phyloP scores from a whole-genome alignment of 2,888 invertebrate genomes.

The Pollenia labialis region DNA sequence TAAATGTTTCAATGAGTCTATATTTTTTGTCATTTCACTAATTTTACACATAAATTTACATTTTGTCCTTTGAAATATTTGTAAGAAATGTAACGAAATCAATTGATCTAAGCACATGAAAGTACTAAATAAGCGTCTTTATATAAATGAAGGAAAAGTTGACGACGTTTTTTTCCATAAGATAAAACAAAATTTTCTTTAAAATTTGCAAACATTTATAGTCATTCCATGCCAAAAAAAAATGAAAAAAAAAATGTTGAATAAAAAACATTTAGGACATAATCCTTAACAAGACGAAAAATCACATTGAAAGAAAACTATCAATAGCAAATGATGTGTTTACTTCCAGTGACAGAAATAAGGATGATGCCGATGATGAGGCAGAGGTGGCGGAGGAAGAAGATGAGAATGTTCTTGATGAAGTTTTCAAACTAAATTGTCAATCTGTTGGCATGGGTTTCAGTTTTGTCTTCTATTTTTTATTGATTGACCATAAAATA shows the following conservation, averaged over 20 bases:
- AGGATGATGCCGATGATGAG: conserved; percentile 27
- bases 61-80: conserved; percentile 24
- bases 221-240: neutral
- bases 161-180: neutral
- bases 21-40: neutral
- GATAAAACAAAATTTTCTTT: conserved; percentile 12
- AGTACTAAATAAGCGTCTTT: neutral
- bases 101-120: conserved; percentile 35
- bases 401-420: conserved; percentile 36
- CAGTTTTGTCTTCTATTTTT: conserved; percentile 22
- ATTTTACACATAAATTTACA: conserved; percentile 5
- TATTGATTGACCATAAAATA: conserved; percentile 62
- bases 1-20: neutral
- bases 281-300: conserved; percentile 62
- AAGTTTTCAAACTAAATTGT: conserved; percentile 58
- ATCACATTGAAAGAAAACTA: conserved; percentile 60
- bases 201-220: conserved; percentile 13
- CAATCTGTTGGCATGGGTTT: conserved; percentile 30
- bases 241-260: neutral
- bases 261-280: conserved; percentile 27
- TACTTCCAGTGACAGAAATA: conserved; percentile 36
- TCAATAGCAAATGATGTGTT: conserved; percentile 63
- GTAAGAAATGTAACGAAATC: neutral
- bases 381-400: neutral
- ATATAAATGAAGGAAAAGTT: conserved; percentile 5